These are phyloP conservation scores for Macrosoma leucophasiata DNA, from an alignment of 2,888 invertebrate genomes.

Conservation along the genomic window DNA sequence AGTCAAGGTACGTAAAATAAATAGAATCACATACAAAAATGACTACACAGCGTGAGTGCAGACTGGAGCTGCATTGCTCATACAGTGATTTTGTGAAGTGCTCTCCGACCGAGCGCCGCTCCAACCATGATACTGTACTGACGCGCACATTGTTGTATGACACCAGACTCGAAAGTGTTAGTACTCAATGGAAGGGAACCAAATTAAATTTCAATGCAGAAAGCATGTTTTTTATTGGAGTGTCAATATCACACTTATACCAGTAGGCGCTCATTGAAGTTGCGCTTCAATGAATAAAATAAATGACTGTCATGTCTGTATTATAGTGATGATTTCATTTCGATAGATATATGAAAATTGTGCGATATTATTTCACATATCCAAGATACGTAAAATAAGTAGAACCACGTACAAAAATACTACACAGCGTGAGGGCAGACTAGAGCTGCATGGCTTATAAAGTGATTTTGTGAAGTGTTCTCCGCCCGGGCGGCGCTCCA, in stretches of 20 bases:
- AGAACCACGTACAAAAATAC: not conserved
- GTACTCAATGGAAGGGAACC: too few relatives aligned
- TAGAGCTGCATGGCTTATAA: conserved; percentile 50
- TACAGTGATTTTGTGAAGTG: conserved; percentile 58
- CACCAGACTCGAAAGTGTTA: conserved; percentile 23
- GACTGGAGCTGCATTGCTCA: conserved; percentile 47
- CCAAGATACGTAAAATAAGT: not conserved
- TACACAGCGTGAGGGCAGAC: conserved; percentile 33
- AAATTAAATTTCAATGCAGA: not conserved
- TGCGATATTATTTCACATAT: too few relatives aligned
- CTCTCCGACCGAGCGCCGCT: conserved; percentile 37
- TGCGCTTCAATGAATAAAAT: too few relatives aligned
- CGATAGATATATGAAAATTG: too few relatives aligned
- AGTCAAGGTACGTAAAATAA: too few relatives aligned
- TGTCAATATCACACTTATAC: too few relatives aligned
- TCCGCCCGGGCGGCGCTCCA: conserved; percentile 33
- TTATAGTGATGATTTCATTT: too few relatives aligned
- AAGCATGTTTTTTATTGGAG: too few relatives aligned
- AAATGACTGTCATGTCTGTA: too few relatives aligned
- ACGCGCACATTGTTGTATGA: conserved; percentile 32
- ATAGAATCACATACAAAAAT: conserved; percentile 40
- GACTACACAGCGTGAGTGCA: conserved; percentile 34
- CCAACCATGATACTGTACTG: conserved; percentile 38
- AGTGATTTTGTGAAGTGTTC: conserved; percentile 57
- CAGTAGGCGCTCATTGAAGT: too few relatives aligned